Evolutionary conservation across 1,140 invertebrate genomes (phyloP).

Genomic region (Brachionus calyciflorus): DNA sequence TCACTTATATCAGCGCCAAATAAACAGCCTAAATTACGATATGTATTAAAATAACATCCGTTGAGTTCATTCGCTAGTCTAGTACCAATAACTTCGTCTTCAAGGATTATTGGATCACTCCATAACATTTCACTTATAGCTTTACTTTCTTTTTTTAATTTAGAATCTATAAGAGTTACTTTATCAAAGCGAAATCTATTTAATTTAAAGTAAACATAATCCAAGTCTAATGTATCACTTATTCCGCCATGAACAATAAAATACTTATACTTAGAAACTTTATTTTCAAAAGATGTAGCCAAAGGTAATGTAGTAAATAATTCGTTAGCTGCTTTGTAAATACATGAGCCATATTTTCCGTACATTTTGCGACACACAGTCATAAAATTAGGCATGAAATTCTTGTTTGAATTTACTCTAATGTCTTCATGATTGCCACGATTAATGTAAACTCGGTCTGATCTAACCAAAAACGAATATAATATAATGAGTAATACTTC

Average conservation of each 20-base stretch:
- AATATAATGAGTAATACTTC: conserved; percentile 1
- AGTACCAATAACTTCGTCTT: background rate
- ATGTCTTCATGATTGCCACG: conserved; percentile 46
- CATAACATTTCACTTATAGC: background rate
- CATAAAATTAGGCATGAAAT: conserved; percentile 5
- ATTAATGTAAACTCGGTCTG: conserved; percentile 29
- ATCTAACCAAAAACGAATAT: conserved; percentile 24
- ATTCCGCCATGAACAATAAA: conserved; percentile 40
- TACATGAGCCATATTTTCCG: background rate
- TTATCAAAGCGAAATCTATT: background rate
- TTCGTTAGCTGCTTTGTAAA: background rate
- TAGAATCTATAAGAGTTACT: background rate
- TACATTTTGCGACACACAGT: background rate
- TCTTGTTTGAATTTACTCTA: background rate
- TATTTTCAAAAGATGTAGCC: background rate
- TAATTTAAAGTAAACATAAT: background rate
- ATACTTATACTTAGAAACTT: background rate
- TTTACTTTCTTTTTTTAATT: background rate
- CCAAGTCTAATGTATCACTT: background rate
- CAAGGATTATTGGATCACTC: background rate
- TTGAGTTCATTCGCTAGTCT: background rate
- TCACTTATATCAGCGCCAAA: conserved; percentile 19
- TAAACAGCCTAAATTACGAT: background rate
- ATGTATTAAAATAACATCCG: conserved; percentile 10
- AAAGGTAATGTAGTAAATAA: conserved; percentile 6